Evolutionary conservation across 2,888 invertebrate species (phyloP).

Genomic region (Sarcophaga caerulescens): DNA sequence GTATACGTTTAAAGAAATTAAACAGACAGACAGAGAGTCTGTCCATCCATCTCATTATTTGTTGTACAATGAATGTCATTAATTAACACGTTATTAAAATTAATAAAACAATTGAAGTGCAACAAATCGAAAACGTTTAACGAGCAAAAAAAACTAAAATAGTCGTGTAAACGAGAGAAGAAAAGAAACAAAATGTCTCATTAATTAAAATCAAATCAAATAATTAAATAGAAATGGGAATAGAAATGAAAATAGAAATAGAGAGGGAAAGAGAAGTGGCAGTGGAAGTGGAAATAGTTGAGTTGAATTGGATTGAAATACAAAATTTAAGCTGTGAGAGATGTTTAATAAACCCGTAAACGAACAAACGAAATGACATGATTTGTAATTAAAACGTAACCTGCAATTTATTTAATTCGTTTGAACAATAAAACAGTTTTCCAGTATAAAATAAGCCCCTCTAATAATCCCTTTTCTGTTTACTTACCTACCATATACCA

Average conservation of each 20-base stretch:
- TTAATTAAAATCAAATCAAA: conserved; percentile 45
- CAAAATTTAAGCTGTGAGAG: not conserved
- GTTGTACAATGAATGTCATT: not conserved
- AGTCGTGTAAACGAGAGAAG: not conserved
- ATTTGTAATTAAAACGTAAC: conserved; percentile 57
- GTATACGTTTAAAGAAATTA: too few species aligned
- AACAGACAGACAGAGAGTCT: not conserved
- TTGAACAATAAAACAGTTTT: not conserved
- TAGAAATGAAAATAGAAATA: not conserved
- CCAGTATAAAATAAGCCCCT: not conserved
- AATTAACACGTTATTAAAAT: conserved; percentile 26
- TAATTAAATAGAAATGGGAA: conserved; percentile 28
- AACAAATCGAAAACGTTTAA: conserved; percentile 24
- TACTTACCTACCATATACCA: not conserved
- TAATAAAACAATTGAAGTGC: conserved; percentile 38
- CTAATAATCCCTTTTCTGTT: not conserved
- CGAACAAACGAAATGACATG: conserved; percentile 1
- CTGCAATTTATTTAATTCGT: conserved; percentile 43
- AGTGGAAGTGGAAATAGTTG: too few species aligned
- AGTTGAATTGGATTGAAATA: too few species aligned
- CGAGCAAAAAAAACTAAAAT: not conserved
- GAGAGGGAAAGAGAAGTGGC: too few species aligned
- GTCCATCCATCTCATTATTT: not conserved
- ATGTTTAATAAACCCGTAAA: conserved; percentile 11
- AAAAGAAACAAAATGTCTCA: not conserved